Evolutionary conservation across 1,140 invertebrate species (phyloP), one percentile per base, ranked within the genome.

Genomic region (Lepidurus arcticus): DNA sequence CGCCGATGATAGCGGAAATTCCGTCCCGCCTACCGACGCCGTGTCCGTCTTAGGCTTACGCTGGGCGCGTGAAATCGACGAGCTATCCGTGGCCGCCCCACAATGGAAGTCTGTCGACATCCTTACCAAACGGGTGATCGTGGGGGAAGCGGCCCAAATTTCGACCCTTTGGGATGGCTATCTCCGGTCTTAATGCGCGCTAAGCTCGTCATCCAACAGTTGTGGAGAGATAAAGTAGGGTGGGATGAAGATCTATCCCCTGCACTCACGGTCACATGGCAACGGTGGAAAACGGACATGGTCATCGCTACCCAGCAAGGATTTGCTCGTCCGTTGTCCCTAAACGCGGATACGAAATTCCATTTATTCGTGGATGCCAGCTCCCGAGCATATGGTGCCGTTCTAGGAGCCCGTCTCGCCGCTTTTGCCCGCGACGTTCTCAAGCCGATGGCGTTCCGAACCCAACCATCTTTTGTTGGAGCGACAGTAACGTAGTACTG

Each of bases 111-210:
- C 45, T 16, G 16, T 16, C 16, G 45, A 47, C 45, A 47, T 2
- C 11, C 74, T 81, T 1, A 83, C 83, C 5, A 84, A 84, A 75
- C 73, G 83, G 74, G 80, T 73, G 13, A 79, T 84, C 8, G 45
- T 84, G 16, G 82, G 83, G 0, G 80, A 85, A 16, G 79, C 84
- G 10, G 80, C 84, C 4, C 80, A 79, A 79, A 44, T 85, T 87
- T 85, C 80, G 86, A 87, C 81, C 86, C 86, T 13, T 78, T 86
- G 13, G 86, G 86, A 42, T 78, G 85, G 16, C 21, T 86, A 13
- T 79, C 81, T 42, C 85, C 86, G 43, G 73, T 85, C 10, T 82
- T 82, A 9, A 81, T 86, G 13, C 78, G 77, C 16, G 81, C 82
- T 44, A 87, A 87, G 81, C 82, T 85, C 8, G 77, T 87, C 8